Base-by-base conservation (phyloP, 2,113 vertebrate genomes). In the Petaurus breviceps region DNA sequence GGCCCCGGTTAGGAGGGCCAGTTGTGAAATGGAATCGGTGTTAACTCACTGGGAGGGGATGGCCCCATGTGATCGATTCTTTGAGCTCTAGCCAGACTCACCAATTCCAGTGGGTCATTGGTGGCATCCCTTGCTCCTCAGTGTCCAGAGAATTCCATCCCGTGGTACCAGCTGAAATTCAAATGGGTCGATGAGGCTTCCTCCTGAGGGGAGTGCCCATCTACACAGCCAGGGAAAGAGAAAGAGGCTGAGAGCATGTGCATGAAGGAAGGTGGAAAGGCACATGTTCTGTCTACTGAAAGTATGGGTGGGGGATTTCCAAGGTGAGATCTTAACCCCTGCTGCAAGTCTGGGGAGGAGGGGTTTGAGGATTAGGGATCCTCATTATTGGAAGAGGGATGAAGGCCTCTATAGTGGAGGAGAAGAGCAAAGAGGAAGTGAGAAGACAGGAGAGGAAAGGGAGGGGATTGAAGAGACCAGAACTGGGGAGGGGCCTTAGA, bases 401-500 rank as follows among this genome's bases (percentile, higher is more conserved):
- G 91, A 22, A 50, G 12, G 12, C 16, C 49, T 90, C 51, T 51
- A 25, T 52, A 2, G 9, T 51, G 31, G 92, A 50, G 31, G 92
- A 50, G 55, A 11, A 16, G 2, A 11, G 23, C 4, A 24, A 11
- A 23, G 52, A 51, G 2, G 0, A 26, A 52, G 1, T 12, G 26
- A 24, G 53, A 25, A 94, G 53, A 61, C 5, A 37, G 28, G 77
- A 46, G 89, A n/a, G 24, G 2, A 1, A 6, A 0, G 57, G 57
- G 49, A 61, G 57, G 57, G 77, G 0, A 0, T 12, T 12, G 2
- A 2, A 0, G n/a, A 43, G 89, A 57, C 11, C 11, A 31, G 51
- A 3, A 49, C 2, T 55, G 47, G 54, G 24, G 24, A 53, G 53
- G 54, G 24, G 8, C 22, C 25, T 31, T 28, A 57, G 55, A 57